Percentiles rank a stretch among this genome's conserved stretches.
Conservation (phyloP, 2,797 vertebrate species). For the Myotis planiceps region DNA sequence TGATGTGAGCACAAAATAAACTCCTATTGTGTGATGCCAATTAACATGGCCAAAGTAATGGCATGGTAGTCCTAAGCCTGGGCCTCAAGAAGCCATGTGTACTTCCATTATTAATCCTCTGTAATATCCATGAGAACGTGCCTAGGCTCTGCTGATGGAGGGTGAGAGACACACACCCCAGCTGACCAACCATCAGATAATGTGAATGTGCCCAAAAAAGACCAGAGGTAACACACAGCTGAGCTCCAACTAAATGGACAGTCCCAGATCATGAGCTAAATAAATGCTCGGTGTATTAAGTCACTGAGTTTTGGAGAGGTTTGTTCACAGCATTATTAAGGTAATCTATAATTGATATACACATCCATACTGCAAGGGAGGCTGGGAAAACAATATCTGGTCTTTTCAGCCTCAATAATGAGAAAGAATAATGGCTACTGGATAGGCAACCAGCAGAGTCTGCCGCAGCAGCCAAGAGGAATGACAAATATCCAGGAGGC, state of each 20-base stretch:
- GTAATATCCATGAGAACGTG: background rate
- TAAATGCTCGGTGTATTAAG: background rate
- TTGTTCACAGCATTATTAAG: background rate
- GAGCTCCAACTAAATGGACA: background rate
- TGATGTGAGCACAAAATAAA: background rate
- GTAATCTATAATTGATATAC: background rate
- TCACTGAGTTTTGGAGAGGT: background rate
- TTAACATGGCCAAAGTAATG: background rate
- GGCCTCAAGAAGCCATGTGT: background rate
- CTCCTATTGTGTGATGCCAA: background rate
- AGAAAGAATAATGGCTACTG: background rate
- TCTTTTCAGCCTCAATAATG: background rate
- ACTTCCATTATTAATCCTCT: background rate
- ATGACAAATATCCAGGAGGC: background rate
- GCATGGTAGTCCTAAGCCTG: background rate
- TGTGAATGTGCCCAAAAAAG: background rate
- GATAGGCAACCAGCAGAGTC: background rate
- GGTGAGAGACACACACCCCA: background rate
- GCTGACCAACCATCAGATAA: background rate
- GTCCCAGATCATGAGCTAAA: background rate
- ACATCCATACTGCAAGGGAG: background rate
- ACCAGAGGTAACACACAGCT: constrained; percentile 1
- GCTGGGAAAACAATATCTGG: background rate
- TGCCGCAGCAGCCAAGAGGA: background rate
- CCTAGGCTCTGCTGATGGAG: background rate